A percentile compares a stretch with the other conserved stretches of the same genome.
These are phyloP conservation scores for Coenonympha glycerion DNA, from an alignment of 2,888 invertebrate genomes.

Conservation along the genomic window DNA sequence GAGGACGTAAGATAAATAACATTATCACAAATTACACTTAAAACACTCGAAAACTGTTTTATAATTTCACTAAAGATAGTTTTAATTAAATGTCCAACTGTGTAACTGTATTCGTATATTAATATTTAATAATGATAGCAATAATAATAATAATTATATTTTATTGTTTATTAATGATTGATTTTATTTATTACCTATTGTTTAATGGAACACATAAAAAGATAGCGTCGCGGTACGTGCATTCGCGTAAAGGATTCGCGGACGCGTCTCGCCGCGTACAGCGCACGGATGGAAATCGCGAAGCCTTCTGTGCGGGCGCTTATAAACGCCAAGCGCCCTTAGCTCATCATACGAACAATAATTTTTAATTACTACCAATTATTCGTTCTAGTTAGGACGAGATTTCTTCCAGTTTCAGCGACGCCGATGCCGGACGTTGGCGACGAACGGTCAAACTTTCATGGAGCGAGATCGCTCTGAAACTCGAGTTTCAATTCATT, in stretches of 20 bases:
- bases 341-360: constrained; percentile 38
- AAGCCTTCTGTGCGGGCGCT: constrained; percentile 47
- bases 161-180: constrained; percentile 3
- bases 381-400: constrained; percentile 63
- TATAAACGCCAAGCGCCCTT: constrained; percentile 58
- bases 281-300: constrained; percentile 39
- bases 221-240: background rate
- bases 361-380: constrained; percentile 62
- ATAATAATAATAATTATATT: background rate
- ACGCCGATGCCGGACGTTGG: too few relatives aligned
- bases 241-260: constrained; percentile 18
- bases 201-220: too few relatives aligned
- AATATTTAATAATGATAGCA: background rate
- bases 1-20: constrained; percentile 27
- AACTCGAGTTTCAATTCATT: too few relatives aligned
- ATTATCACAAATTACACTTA: constrained; percentile 29
- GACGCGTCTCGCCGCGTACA: constrained; percentile 42
- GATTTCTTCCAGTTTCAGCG: constrained; percentile 60
- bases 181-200: background rate
- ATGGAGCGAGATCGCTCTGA: constrained; percentile 17
- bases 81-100: background rate
- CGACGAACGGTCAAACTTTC: constrained; percentile 30
- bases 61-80: background rate
- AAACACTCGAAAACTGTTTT: constrained; percentile 19
- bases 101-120: background rate